Percentiles rank a stretch among this genome's conserved stretches.
Evolutionary conservation across 1,140 invertebrate genomes (phyloP).

Genomic region (Atopsyche davidsoni): DNA sequence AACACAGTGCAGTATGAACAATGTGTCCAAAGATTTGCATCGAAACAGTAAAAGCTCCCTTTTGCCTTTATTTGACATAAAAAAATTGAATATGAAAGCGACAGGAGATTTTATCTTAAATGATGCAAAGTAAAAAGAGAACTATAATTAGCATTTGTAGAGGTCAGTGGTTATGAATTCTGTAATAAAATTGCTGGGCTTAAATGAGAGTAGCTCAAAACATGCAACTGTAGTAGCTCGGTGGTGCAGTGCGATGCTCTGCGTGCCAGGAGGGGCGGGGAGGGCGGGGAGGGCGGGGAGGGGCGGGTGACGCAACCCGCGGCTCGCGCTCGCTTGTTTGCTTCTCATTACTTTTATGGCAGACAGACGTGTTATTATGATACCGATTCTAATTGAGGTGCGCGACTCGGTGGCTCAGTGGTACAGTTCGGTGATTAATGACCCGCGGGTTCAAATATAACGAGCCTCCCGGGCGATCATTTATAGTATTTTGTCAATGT

Average conservation of each 20-base stretch:
- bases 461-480: too few species aligned
- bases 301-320: slow-evolving; percentile 21
- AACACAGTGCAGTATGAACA: too few species aligned
- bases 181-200: too few species aligned
- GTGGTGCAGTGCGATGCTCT: neutral
- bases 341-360: slow-evolving; percentile 27
- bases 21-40: too few species aligned
- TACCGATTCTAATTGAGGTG: slow-evolving; percentile 23
- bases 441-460: slow-evolving; percentile 2
- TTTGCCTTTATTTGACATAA: too few species aligned
- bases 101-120: too few species aligned
- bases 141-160: too few species aligned
- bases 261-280: neutral
- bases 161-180: too few species aligned
- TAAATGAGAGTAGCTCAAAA: slow-evolving; percentile 6
- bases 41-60: too few species aligned
- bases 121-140: too few species aligned
- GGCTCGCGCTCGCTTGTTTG: slow-evolving; percentile 20
- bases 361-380: slow-evolving; percentile 26
- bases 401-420: slow-evolving; percentile 3
- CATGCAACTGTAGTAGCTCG: neutral
- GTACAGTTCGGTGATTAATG: neutral
- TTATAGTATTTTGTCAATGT: too few species aligned
- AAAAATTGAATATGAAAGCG: too few species aligned
- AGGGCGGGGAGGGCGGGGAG: slow-evolving; percentile 7